These are phyloP conservation scores for Drosophila cardini DNA, from an alignment of 1,140 invertebrate genomes.

Conservation along the genomic window DNA sequence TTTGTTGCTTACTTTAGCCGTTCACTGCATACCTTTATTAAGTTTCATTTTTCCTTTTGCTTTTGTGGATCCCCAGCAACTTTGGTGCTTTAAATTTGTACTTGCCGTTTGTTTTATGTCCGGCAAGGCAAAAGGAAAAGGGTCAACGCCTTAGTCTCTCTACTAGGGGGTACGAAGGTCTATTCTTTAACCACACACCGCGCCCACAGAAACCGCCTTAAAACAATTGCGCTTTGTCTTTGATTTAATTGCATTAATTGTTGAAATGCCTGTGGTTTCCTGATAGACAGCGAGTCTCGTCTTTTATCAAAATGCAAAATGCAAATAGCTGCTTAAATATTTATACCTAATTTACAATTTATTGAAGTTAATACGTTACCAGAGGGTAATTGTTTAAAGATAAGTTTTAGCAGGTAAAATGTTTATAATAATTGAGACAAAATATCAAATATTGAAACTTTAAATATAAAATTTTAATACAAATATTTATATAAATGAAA, in stretches of 20 bases:
- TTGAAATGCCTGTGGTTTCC: conserved; percentile 45
- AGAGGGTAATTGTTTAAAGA: background rate
- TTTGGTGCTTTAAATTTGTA: conserved; percentile 70
- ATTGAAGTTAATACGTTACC: background rate
- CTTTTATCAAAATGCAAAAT: conserved; percentile 16
- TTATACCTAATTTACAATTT: background rate
- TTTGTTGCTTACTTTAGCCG: conserved; percentile 72
- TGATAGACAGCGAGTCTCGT: background rate
- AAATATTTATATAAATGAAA: too few relatives aligned
- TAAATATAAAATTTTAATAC: too few relatives aligned
- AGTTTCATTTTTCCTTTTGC: conserved; percentile 46
- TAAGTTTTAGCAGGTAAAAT: background rate
- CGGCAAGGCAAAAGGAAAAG: conserved; percentile 28
- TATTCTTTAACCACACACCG: background rate
- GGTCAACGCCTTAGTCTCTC: conserved; percentile 16
- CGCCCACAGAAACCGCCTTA: conserved; percentile 39
- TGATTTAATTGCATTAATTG: conserved; percentile 60
- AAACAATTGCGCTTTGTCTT: conserved; percentile 49
- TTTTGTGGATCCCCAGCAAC: conserved; percentile 41
- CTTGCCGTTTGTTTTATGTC: conserved; percentile 30
- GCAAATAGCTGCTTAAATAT: background rate
- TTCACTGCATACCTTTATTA: conserved; percentile 69
- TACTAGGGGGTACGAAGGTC: conserved; percentile 12
- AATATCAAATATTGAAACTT: too few relatives aligned
- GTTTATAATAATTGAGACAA: too few relatives aligned